phyloP scores from a whole-genome alignment of 2,888 invertebrate species.

The Pollenia labialis region DNA sequence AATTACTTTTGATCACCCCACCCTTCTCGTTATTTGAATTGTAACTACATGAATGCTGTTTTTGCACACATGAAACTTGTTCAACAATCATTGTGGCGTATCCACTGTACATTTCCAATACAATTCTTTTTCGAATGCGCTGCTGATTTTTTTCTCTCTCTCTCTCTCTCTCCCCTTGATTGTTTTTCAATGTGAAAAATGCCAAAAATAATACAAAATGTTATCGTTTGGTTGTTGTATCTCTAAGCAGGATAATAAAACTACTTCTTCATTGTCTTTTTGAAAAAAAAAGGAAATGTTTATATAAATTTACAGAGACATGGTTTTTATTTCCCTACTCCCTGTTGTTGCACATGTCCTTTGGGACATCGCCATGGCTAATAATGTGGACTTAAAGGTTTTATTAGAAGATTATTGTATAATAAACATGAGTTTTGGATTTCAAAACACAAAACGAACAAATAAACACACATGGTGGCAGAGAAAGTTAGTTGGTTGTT shows the following conservation, averaged over 20 bases:
- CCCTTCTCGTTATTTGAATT: not conserved
- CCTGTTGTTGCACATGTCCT: constrained; percentile 33
- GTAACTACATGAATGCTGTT: not conserved
- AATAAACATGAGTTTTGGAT: constrained; percentile 70
- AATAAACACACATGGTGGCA: not conserved
- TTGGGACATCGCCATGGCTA: constrained; percentile 68
- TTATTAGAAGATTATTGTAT: constrained; percentile 68
- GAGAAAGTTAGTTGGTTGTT: not conserved
- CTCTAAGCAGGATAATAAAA: constrained; percentile 51
- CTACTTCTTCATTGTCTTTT: constrained; percentile 56
- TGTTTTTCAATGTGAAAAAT: constrained; percentile 31
- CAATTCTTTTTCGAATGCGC: constrained; percentile 1
- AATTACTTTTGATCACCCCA: not conserved
- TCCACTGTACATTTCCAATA: constrained; percentile 6
- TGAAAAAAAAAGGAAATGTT: not conserved
- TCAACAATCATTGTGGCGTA: constrained; percentile 39
- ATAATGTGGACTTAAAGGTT: constrained; percentile 69
- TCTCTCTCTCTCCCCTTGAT: not conserved
- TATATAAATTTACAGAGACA: constrained; percentile 22
- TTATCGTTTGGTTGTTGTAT: constrained; percentile 23
- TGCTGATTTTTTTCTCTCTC: not conserved
- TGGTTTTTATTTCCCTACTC: constrained; percentile 9
- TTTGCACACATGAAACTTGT: not conserved
- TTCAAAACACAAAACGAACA: constrained; percentile 8
- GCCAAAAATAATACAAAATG: constrained; percentile 64